Conservation (phyloP, 2,797 vertebrate species). For the Kryptolebias ocellatus region DNA sequence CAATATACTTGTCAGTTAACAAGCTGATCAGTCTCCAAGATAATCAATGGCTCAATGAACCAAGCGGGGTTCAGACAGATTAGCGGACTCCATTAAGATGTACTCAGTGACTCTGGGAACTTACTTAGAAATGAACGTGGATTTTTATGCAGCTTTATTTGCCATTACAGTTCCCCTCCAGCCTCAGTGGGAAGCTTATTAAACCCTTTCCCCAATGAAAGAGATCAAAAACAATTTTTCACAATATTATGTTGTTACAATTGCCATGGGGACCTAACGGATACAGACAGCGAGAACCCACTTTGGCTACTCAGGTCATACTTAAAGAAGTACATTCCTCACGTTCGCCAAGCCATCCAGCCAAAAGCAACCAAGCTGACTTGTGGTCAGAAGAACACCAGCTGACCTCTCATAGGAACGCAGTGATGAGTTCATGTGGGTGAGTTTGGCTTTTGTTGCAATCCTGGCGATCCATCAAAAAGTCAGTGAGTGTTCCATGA, state of each 20-base stretch:
- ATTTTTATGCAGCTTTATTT: slow-evolving; percentile 49
- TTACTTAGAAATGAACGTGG: slow-evolving; percentile 35
- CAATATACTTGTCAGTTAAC: slow-evolving; percentile 28
- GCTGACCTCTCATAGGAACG: slow-evolving; percentile 54
- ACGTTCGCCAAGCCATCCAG: slow-evolving; percentile 34
- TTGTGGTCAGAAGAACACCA: slow-evolving; percentile 58
- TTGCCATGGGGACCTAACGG: slow-evolving; percentile 56
- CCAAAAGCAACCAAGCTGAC: slow-evolving; percentile 58
- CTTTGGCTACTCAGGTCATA: slow-evolving; percentile 55
- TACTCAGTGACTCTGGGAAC: slow-evolving; percentile 47
- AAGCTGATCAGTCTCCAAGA: slow-evolving; percentile 16
- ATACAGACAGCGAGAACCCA: slow-evolving; percentile 30
- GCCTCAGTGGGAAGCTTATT: slow-evolving; percentile 43
- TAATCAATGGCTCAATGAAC: slow-evolving; percentile 38
- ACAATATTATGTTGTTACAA: slow-evolving; percentile 61
- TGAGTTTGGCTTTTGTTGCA: slow-evolving; percentile 29
- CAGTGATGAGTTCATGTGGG: slow-evolving; percentile 43
- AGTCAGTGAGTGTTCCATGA: slow-evolving; percentile 32
- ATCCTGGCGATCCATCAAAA: slow-evolving; percentile 24
- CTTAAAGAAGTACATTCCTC: slow-evolving; percentile 59
- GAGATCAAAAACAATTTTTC: slow-evolving; percentile 56
- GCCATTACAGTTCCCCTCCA: slow-evolving; percentile 35
- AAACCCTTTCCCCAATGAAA: slow-evolving; percentile 38
- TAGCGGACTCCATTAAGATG: slow-evolving; percentile 29
- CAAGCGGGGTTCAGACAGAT: slow-evolving; percentile 19